Evolutionary conservation across 1,140 invertebrate genomes (phyloP).

Genomic region (Holcopasites calliopsidis): DNA sequence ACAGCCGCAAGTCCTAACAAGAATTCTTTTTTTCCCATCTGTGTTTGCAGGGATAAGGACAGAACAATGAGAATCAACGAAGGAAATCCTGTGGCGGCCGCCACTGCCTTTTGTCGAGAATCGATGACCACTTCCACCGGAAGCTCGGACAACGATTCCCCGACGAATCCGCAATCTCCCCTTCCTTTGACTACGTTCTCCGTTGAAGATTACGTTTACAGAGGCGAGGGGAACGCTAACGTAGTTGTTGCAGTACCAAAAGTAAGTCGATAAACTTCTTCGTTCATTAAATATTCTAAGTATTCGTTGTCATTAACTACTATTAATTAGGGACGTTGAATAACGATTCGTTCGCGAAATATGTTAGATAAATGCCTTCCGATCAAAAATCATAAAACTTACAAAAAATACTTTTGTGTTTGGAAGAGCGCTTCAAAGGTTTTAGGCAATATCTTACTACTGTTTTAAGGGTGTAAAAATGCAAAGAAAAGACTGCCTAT

Average conservation of each 20-base stretch:
- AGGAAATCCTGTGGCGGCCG: conserved; percentile 2
- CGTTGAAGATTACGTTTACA: conserved; percentile 70
- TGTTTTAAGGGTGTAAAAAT: too few species aligned
- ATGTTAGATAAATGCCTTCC: too few species aligned
- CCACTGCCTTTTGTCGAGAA: conserved; percentile 8
- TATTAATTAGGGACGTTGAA: too few species aligned
- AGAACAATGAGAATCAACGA: conserved; percentile 26
- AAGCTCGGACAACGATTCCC: conserved; percentile 27
- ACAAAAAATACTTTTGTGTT: too few species aligned
- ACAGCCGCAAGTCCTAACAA: not conserved
- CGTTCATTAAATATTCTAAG: not conserved
- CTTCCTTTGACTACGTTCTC: not conserved
- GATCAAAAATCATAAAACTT: too few species aligned
- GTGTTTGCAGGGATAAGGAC: conserved; percentile 13
- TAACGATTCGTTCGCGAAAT: too few species aligned
- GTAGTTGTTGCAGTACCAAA: conserved; percentile 76
- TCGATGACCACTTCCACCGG: conserved; percentile 31
- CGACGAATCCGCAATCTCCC: conserved; percentile 9
- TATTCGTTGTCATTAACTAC: too few species aligned
- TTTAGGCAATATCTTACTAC: too few species aligned
- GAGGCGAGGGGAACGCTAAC: conserved; percentile 80
- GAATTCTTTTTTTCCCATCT: not conserved
- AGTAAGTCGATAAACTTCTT: conserved; percentile 64
- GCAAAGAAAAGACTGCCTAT: too few species aligned
- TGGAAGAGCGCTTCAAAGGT: too few species aligned